Conservation (phyloP, 2,888 invertebrate genomes). For the Isoperla grammatica region DNA sequence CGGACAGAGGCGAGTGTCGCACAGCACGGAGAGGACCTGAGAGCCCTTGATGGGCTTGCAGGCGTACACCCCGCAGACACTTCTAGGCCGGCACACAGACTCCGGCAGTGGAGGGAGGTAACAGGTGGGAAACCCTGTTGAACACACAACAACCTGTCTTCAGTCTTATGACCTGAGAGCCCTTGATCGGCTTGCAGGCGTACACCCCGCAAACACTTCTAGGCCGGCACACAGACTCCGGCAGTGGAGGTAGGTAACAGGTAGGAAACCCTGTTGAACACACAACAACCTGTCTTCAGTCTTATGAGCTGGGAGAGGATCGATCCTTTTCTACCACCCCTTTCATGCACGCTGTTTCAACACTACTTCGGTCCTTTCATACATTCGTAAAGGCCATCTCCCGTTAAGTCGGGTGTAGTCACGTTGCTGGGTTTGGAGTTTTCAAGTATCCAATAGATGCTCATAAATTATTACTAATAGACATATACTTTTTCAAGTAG, state of each 20-base stretch:
- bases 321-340: too few species aligned
- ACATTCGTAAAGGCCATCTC: too few species aligned
- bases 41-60: conserved; percentile 39
- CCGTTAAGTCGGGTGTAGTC: too few species aligned
- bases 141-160: conserved; percentile 19
- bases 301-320: too few species aligned
- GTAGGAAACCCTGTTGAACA: conserved; percentile 43
- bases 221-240: conserved; percentile 41
- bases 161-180: conserved; percentile 39
- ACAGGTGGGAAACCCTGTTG: conserved; percentile 45
- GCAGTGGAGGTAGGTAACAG: conserved; percentile 43
- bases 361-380: too few species aligned
- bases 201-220: conserved; percentile 43
- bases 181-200: conserved; percentile 38
- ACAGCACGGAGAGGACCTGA: conserved; percentile 40
- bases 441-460: too few species aligned
- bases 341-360: too few species aligned
- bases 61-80: conserved; percentile 41
- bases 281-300: too few species aligned
- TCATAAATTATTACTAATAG: too few species aligned
- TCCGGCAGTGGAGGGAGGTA: conserved; percentile 42
- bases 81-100: conserved; percentile 42
- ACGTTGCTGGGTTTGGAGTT: too few species aligned
- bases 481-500: too few species aligned
- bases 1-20: conserved; percentile 39